Base-by-base conservation (phyloP, 2,888 invertebrate species). In the Sminthurides aquaticus region DNA sequence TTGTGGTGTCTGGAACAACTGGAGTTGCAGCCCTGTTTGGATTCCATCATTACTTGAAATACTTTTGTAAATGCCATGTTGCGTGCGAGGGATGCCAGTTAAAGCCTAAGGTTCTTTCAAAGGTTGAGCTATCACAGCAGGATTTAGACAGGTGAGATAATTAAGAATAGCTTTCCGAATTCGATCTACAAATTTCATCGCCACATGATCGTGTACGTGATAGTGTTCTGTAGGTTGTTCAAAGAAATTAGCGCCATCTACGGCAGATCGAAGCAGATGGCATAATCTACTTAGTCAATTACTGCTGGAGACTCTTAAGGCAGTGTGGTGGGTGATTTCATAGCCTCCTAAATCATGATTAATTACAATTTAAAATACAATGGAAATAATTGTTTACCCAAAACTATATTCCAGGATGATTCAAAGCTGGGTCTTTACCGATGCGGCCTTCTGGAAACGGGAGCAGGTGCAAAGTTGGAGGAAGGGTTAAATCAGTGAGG, bases 401-500 rank as follows among this genome's bases (percentile, higher is more conserved):
- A n/a, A n/a, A n/a, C n/a, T n/a, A n/a, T n/a, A n/a, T n/a, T 67
- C 67, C 75, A 85, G 87, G 87, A 73, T 90, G 63, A 81, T 92
- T 77, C 94, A 93, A 79, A 90, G 87, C 57, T 94, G 93, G 93
- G 82, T 91, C 81, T 91, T 93, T 77, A 82, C 84, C 69, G 84
- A 86, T 72, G 79, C 82, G 20, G 74, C 80, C 25, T 85, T 85
- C 77, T 92, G 91, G 91, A 84, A 85, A 1, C 77, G 81, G 27
- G 77, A 81, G 0, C 83, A 85, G 76, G 87, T 88, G 2, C 79
- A 86, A 77, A 83, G 89, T 1, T 87, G 91, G 72, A 18, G 89
- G 87, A 1, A 85, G 90, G 1, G 87, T 91, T 0, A 90, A 90
- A 0, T 75, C 76, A 75, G 87, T 86, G 78, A 81, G 80, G 79